These are phyloP conservation scores for Gallinago jamesoni DNA, from an alignment of 2,113 vertebrate species.

Conservation along the genomic window DNA sequence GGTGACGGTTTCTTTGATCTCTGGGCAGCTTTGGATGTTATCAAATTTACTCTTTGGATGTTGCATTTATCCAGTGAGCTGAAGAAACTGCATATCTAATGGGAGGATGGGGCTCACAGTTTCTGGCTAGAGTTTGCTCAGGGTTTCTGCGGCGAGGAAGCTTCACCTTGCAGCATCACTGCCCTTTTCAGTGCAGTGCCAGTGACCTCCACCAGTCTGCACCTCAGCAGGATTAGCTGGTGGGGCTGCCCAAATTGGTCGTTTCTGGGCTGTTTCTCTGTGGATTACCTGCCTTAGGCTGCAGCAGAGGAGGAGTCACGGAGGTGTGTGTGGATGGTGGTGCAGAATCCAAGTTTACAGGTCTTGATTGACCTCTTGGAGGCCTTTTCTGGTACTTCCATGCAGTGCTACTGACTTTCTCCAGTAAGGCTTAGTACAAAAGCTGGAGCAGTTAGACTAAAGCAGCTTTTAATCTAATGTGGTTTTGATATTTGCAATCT, in stretches of 20 bases:
- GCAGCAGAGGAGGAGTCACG: neutral
- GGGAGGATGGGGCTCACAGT: neutral
- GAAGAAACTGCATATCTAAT: neutral
- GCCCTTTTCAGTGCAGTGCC: neutral
- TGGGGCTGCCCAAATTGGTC: neutral
- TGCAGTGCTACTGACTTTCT: neutral
- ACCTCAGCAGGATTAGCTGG: neutral
- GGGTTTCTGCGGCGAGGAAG: neutral
- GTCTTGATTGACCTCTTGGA: neutral
- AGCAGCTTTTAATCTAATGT: neutral
- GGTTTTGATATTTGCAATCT: neutral
- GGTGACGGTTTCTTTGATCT: neutral
- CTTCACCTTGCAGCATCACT: neutral
- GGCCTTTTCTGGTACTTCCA: neutral
- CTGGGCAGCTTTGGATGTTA: neutral
- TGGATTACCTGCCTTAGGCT: neutral
- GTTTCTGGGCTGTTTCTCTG: neutral
- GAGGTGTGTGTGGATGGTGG: neutral
- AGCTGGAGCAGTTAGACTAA: neutral
- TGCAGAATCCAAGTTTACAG: neutral
- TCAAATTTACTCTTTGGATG: neutral
- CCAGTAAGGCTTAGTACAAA: neutral
- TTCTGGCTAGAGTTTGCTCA: neutral
- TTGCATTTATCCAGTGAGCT: neutral
- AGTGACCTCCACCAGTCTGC: accelerated